phyloP scores from a whole-genome alignment of 2,888 invertebrate species.

The Drosophila nr. fundita region DNA sequence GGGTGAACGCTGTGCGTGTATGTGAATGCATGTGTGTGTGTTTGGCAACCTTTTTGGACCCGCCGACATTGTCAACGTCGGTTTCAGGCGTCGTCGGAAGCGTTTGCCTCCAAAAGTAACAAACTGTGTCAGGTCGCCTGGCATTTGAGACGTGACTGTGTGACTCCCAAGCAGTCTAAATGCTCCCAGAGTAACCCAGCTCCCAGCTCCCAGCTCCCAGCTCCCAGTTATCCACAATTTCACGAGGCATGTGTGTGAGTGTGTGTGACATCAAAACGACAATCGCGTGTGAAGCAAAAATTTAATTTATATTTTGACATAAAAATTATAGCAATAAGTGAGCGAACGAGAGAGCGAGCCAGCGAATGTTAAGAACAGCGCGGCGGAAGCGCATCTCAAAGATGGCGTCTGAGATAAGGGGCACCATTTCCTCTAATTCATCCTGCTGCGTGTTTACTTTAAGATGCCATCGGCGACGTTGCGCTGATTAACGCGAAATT shows the following conservation, averaged over 20 bases:
- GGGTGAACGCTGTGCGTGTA: slow-evolving; percentile 50
- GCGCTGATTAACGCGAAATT: slow-evolving; percentile 79
- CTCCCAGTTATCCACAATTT: slow-evolving; percentile 28
- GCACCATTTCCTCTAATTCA: slow-evolving; percentile 40
- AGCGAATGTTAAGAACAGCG: slow-evolving; percentile 28
- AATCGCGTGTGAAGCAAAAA: slow-evolving; percentile 81
- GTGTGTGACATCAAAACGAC: slow-evolving; percentile 78
- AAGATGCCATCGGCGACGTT: slow-evolving; percentile 79
- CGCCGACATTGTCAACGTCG: slow-evolving; percentile 64
- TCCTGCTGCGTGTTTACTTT: slow-evolving; percentile 69
- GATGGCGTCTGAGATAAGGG: slow-evolving; percentile 59
- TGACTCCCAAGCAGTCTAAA: slow-evolving; percentile 59
- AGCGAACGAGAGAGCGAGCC: slow-evolving; percentile 21
- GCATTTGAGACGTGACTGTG: slow-evolving; percentile 80
- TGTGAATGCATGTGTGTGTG: slow-evolving; percentile 12
- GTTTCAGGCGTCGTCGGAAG: slow-evolving; percentile 59
- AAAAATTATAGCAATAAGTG: slow-evolving; percentile 81
- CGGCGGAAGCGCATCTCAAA: slow-evolving; percentile 64
- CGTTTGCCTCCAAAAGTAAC: slow-evolving; percentile 75
- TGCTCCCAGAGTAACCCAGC: slow-evolving; percentile 29
- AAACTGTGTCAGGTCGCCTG: slow-evolving; percentile 80
- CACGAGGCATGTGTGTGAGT: slow-evolving; percentile 13
- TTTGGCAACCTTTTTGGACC: slow-evolving; percentile 60
- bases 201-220: slow-evolving; percentile 26
- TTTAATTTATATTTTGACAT: slow-evolving; percentile 80